Evolutionary conservation across 2,888 invertebrate species (phyloP).

Genomic region (Masnerella sp.): DNA sequence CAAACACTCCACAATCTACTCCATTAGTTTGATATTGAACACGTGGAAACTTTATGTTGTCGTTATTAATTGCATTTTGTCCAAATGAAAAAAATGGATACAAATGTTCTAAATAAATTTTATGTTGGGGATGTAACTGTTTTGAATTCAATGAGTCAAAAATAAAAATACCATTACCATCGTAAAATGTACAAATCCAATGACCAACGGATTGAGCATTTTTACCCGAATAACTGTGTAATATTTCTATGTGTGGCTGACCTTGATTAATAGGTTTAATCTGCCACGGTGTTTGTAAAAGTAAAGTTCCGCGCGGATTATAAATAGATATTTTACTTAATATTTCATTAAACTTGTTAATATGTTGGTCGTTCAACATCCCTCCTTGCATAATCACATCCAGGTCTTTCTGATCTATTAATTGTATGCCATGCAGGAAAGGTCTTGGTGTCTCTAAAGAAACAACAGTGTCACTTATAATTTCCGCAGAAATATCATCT

Average conservation of each 20-base stretch:
- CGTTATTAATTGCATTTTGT: neutral
- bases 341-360: neutral
- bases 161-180: conserved; percentile 6
- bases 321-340: neutral
- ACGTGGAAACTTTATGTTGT: neutral
- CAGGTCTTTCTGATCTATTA: neutral
- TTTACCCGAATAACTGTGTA: neutral
- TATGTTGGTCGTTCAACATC: conserved; percentile 2
- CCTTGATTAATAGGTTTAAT: neutral
- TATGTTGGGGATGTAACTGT: neutral
- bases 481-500: too few relatives aligned
- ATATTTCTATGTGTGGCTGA: neutral
- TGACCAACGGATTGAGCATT: neutral
- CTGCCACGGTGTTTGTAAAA: neutral
- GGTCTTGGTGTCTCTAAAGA: neutral
- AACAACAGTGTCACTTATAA: neutral
- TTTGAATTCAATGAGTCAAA: conserved; percentile 14
- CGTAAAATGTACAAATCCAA: conserved; percentile 13
- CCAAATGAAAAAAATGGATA: conserved; percentile 12
- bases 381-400: neutral
- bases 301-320: neutral
- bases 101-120: conserved; percentile 3
- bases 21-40: conserved; percentile 19
- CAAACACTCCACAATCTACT: conserved; percentile 15
- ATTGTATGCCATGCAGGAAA: neutral